These are phyloP conservation scores for Ganaspis brasiliensis DNA, from an alignment of 2,888 invertebrate species.

Conservation along the genomic window DNA sequence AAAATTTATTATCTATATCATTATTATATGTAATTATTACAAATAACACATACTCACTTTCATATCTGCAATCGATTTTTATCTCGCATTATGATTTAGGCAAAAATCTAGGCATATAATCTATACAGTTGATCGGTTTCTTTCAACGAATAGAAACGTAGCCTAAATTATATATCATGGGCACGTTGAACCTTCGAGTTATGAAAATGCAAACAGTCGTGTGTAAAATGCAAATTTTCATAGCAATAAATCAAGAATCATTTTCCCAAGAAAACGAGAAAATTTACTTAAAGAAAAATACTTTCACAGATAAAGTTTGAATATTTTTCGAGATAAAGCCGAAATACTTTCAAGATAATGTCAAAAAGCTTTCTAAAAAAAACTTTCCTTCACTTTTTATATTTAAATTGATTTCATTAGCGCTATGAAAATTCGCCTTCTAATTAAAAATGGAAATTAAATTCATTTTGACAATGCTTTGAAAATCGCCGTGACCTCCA, in stretches of 20 bases:
- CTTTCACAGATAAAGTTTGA: too few relatives aligned
- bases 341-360: too few relatives aligned
- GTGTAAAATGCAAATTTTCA: slow-evolving; percentile 14
- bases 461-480: not conserved
- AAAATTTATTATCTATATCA: slow-evolving; percentile 26
- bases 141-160: slow-evolving; percentile 14
- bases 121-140: slow-evolving; percentile 25
- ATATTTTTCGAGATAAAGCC: too few relatives aligned
- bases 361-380: too few relatives aligned
- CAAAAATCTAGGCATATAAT: slow-evolving; percentile 30
- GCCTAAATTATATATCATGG: slow-evolving; percentile 11
- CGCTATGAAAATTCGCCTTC: slow-evolving; percentile 7
- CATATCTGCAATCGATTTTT: slow-evolving; percentile 17
- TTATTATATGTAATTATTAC: slow-evolving; percentile 19
- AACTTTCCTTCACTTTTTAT: too few relatives aligned
- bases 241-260: not conserved
- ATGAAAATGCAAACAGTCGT: slow-evolving; percentile 37
- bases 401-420: not conserved
- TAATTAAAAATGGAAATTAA: not conserved
- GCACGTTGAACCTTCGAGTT: slow-evolving; percentile 7
- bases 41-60: slow-evolving; percentile 30
- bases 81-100: slow-evolving; percentile 18
- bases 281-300: not conserved
- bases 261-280: not conserved
- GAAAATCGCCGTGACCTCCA: not conserved